phyloP scores from a whole-genome alignment of 2,797 vertebrate genomes.

The Acrossocheilus wenchowensis region DNA sequence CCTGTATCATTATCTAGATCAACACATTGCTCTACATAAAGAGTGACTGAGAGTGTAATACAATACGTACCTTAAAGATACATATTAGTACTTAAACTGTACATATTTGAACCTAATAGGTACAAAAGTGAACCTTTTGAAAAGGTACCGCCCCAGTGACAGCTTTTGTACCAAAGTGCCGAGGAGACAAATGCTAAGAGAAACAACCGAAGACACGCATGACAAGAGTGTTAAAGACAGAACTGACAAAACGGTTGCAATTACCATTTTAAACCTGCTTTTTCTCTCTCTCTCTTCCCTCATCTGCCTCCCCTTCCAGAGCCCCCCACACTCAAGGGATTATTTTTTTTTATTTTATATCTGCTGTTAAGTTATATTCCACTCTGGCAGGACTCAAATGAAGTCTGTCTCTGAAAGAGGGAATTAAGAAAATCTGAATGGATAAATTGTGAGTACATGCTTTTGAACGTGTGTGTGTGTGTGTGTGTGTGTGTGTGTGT shows the following conservation, averaged over 20 bases:
- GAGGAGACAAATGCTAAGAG: background rate
- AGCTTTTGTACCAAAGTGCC: background rate
- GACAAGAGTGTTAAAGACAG: background rate
- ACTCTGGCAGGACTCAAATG: constrained; percentile 63
- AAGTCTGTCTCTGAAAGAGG: constrained; percentile 40
- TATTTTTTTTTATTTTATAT: constrained; percentile 33
- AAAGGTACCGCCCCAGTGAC: too few species aligned
- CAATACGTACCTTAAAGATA: too few species aligned
- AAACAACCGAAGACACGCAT: constrained; percentile 21
- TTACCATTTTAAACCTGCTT: constrained; percentile 30
- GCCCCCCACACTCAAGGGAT: constrained; percentile 16
- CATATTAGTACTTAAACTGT: too few species aligned
- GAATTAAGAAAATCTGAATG: constrained; percentile 38
- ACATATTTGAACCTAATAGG: too few species aligned
- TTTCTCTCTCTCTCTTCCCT: background rate
- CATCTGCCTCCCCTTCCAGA: constrained; percentile 7
- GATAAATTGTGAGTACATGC: constrained; percentile 45
- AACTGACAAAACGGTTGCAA: background rate
- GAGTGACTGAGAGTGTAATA: background rate
- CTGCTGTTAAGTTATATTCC: background rate
- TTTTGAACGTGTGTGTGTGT: background rate
- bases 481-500: background rate
- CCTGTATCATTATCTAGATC: constrained; percentile 42
- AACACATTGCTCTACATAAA: constrained; percentile 30
- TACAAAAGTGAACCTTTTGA: too few species aligned